Evolutionary conservation across 2,113 vertebrate genomes (phyloP).

Genomic region (Parotia lawesii): DNA sequence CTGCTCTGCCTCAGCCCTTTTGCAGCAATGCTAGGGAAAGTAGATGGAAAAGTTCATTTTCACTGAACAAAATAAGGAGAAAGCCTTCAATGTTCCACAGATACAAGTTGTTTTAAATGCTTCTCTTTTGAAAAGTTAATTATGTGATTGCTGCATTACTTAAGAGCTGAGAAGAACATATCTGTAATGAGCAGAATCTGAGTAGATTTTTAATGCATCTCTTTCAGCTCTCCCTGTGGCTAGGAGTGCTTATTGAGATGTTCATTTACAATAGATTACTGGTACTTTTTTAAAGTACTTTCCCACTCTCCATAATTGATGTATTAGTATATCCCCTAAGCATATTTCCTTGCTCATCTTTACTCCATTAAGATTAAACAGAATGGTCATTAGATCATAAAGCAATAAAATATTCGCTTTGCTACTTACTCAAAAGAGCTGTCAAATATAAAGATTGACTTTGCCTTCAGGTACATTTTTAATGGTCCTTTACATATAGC

Average conservation of each 20-base stretch:
- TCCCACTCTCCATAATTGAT: slow-evolving; percentile 45
- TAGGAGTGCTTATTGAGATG: slow-evolving; percentile 35
- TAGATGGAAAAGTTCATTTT: background rate
- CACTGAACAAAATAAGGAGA: background rate
- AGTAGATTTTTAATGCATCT: slow-evolving; percentile 16
- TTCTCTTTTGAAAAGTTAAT: slow-evolving; percentile 42
- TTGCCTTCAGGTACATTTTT: slow-evolving; percentile 59
- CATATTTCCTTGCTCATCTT: slow-evolving; percentile 42
- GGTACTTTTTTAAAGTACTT: slow-evolving; percentile 41
- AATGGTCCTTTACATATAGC: slow-evolving; percentile 56
- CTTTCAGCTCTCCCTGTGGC: slow-evolving; percentile 37
- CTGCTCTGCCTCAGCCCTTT: background rate
- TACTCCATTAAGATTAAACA: slow-evolving; percentile 54
- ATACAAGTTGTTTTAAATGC: slow-evolving; percentile 1
- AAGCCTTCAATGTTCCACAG: background rate
- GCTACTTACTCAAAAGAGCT: slow-evolving; percentile 26
- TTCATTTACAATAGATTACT: slow-evolving; percentile 44
- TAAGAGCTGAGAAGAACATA: slow-evolving; percentile 29
- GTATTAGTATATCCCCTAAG: slow-evolving; percentile 42
- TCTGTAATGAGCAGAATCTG: slow-evolving; percentile 33
- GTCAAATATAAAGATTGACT: slow-evolving; percentile 62
- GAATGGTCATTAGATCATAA: slow-evolving; percentile 61
- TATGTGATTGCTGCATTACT: slow-evolving; percentile 39
- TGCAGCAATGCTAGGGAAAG: background rate
- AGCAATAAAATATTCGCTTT: slow-evolving; percentile 59